phyloP scores from a whole-genome alignment of 2,113 vertebrate species.

The Shinisaurus crocodilurus region DNA sequence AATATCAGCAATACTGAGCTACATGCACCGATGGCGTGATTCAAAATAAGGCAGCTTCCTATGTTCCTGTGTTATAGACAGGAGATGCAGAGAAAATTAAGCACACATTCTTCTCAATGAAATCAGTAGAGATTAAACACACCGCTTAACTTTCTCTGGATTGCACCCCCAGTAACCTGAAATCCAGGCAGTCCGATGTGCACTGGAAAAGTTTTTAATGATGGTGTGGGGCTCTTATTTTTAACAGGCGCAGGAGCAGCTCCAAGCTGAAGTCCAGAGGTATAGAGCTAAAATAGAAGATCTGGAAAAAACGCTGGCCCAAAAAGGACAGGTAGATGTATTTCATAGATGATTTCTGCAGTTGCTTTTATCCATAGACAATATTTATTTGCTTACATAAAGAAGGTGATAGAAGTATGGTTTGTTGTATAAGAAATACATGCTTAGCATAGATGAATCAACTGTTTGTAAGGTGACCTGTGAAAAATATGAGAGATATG shows the following conservation, averaged over 20 bases:
- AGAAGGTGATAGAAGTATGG: not conserved
- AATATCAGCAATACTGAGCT: no score
- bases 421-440: not conserved
- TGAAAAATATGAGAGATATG: not conserved
- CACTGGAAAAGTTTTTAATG: slow-evolving; percentile 26
- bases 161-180: not conserved
- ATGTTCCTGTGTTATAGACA: not conserved
- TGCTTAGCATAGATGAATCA: not conserved
- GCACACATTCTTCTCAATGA: not conserved
- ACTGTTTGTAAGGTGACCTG: not conserved
- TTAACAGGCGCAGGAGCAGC: slow-evolving; percentile 92
- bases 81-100: not conserved
- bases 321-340: slow-evolving; percentile 91
- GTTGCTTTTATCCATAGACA: not conserved
- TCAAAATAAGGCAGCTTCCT: no score
- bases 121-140: not conserved
- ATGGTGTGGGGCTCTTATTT: slow-evolving; percentile 44
- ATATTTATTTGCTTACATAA: not conserved
- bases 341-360: not conserved
- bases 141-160: not conserved
- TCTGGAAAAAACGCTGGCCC: slow-evolving; percentile 90
- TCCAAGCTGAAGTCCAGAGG: slow-evolving; percentile 91
- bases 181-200: slow-evolving; percentile 10
- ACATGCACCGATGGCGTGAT: no score
- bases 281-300: slow-evolving; percentile 99